A percentile compares a stretch with the other conserved stretches of the same genome.
Conservation (phyloP, 2,797 vertebrate species). For the Pangasius macronema region DNA sequence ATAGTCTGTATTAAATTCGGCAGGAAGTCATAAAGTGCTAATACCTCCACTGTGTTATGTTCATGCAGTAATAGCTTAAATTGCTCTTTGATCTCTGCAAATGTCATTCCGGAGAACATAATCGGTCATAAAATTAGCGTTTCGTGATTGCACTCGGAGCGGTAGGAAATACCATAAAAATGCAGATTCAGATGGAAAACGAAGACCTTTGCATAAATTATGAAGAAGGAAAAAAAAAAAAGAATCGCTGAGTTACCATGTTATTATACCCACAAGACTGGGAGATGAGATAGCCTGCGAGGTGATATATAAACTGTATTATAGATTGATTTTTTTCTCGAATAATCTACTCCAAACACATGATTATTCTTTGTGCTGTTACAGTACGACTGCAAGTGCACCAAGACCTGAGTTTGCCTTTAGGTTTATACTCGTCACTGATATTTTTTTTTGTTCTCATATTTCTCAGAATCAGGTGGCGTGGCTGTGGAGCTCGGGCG, state of each 20-base stretch:
- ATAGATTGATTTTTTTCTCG: background rate
- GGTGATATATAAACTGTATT: constrained; percentile 7
- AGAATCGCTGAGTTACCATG: constrained; percentile 39
- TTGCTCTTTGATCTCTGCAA: constrained; percentile 59
- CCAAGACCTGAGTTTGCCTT: background rate
- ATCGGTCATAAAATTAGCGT: constrained; percentile 59
- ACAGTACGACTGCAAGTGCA: background rate
- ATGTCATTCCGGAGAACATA: constrained; percentile 59
- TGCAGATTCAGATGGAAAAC: constrained; percentile 55
- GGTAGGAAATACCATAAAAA: constrained; percentile 60
- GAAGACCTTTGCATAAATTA: constrained; percentile 47
- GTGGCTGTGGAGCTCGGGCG: background rate
- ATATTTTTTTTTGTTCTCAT: background rate
- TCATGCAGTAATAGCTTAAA: constrained; percentile 56
- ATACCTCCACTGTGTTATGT: constrained; percentile 56
- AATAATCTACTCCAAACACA: constrained; percentile 5
- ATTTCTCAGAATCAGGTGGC: background rate
- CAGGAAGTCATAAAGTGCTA: constrained; percentile 56
- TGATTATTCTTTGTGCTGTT: constrained; percentile 17
- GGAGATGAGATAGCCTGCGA: constrained; percentile 13
- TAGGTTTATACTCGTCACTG: background rate
- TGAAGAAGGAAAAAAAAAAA: constrained; percentile 19
- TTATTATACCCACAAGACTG: constrained; percentile 45
- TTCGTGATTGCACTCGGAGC: constrained; percentile 56
- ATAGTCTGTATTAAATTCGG: constrained; percentile 54